Evolutionary conservation across 1,140 invertebrate genomes (phyloP).

Genomic region (Procambarus virginalis): DNA sequence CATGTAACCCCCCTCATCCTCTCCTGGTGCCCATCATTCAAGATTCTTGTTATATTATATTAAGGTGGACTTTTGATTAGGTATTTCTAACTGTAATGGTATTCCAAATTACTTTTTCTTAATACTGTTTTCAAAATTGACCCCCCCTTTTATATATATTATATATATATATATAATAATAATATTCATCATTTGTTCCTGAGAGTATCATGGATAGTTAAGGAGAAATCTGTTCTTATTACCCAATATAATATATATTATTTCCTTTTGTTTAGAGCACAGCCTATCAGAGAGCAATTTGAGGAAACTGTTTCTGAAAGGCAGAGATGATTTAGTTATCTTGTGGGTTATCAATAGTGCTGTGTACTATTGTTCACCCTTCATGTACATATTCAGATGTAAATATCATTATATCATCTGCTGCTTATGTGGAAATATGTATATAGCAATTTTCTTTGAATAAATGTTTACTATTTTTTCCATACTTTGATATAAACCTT

Average conservation of each 20-base stretch:
- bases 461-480: slow-evolving; percentile 20
- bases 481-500: background rate
- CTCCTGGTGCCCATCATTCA: too few relatives aligned
- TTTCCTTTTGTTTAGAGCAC: background rate
- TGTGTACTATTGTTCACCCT: slow-evolving; percentile 28
- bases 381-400: slow-evolving; percentile 37
- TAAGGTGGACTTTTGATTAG: too few relatives aligned
- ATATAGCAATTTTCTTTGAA: slow-evolving; percentile 15
- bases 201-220: background rate
- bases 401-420: slow-evolving; percentile 44
- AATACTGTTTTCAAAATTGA: too few relatives aligned
- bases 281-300: background rate
- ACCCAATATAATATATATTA: background rate
- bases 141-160: too few relatives aligned
- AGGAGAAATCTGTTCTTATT: background rate
- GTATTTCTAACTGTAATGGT: too few relatives aligned
- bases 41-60: too few relatives aligned
- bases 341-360: background rate
- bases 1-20: too few relatives aligned
- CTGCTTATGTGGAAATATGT: slow-evolving; percentile 28
- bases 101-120: too few relatives aligned
- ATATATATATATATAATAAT: too few relatives aligned
- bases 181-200: background rate
- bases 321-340: background rate
- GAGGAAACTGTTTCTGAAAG: background rate